Conservation (phyloP, 2,113 vertebrate species). For the Hymenochirus boettgeri region DNA sequence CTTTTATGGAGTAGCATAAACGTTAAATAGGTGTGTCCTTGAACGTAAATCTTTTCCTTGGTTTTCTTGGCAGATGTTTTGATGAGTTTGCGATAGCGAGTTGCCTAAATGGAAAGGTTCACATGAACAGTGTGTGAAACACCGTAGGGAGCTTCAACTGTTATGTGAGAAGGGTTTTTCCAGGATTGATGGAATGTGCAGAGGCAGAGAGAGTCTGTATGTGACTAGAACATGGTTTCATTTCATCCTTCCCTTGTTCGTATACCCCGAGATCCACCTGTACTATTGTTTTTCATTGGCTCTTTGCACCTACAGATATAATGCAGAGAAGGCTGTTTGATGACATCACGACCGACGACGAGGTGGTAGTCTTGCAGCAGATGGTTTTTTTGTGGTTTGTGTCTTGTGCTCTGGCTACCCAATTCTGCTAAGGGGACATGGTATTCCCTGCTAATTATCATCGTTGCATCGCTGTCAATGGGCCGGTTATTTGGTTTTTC, state of each 20-base stretch:
- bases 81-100: slow-evolving; percentile 77
- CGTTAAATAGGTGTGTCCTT: too few relatives aligned
- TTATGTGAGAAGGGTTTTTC: slow-evolving; percentile 75
- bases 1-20: too few relatives aligned
- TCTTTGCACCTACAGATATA: slow-evolving; percentile 55
- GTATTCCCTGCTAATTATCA: slow-evolving; percentile 97
- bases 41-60: too few relatives aligned
- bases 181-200: slow-evolving; percentile 77
- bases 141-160: slow-evolving; percentile 87
- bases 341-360: slow-evolving; percentile 89
- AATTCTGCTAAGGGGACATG: slow-evolving; percentile 94
- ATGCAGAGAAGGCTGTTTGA: slow-evolving; percentile 87
- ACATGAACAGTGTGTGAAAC: slow-evolving; percentile 85
- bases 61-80: too few relatives aligned
- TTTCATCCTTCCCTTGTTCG: too few relatives aligned
- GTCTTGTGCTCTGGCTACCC: slow-evolving; percentile 88
- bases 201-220: slow-evolving; percentile 73
- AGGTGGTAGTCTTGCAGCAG: slow-evolving; percentile 94
- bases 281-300: not conserved
- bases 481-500: slow-evolving; percentile 96
- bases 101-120: slow-evolving; percentile 74
- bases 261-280: too few relatives aligned
- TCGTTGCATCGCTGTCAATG: slow-evolving; percentile 93
- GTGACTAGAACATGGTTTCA: not conserved
- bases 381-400: slow-evolving; percentile 97